Evolutionary conservation across 2,888 invertebrate species (phyloP).

Genomic region (Dasypogon diadema): DNA sequence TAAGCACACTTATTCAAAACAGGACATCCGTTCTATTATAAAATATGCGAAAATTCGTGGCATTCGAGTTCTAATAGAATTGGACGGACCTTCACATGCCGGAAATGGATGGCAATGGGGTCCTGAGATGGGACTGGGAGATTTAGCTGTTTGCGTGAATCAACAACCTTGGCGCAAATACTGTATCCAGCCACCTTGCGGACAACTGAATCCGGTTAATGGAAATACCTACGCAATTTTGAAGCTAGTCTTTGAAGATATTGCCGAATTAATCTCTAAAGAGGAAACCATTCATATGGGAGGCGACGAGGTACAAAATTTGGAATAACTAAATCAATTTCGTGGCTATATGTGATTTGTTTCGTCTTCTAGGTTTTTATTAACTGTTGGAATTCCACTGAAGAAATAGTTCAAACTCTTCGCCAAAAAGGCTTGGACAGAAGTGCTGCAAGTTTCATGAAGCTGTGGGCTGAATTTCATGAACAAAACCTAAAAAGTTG

Average conservation of each 20-base stretch:
- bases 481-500: conserved; percentile 70
- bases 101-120: conserved; percentile 90
- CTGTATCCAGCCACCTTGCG: conserved; percentile 88
- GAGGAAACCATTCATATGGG: conserved; percentile 83
- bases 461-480: conserved; percentile 83
- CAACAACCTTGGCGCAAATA: conserved; percentile 77
- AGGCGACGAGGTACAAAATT: conserved; percentile 79
- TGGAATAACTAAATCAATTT: too few relatives aligned
- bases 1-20: conserved; percentile 76
- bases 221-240: conserved; percentile 77
- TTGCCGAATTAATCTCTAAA: conserved; percentile 72
- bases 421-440: conserved; percentile 72
- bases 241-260: conserved; percentile 77
- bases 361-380: conserved; percentile 71
- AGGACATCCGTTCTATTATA: conserved; percentile 77
- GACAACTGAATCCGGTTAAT: conserved; percentile 85
- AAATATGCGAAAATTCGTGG: conserved; percentile 84
- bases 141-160: conserved; percentile 77
- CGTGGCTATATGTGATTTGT: too few relatives aligned
- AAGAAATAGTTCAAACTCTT: conserved; percentile 77
- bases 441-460: conserved; percentile 74
- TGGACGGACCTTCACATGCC: conserved; percentile 89
- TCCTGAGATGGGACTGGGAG: conserved; percentile 71
- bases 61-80: conserved; percentile 86
- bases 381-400: conserved; percentile 81